A percentile compares a stretch with the other conserved stretches of the same genome.
Conservation (phyloP, 1,140 invertebrate species). For the Danaus plexippus region DNA sequence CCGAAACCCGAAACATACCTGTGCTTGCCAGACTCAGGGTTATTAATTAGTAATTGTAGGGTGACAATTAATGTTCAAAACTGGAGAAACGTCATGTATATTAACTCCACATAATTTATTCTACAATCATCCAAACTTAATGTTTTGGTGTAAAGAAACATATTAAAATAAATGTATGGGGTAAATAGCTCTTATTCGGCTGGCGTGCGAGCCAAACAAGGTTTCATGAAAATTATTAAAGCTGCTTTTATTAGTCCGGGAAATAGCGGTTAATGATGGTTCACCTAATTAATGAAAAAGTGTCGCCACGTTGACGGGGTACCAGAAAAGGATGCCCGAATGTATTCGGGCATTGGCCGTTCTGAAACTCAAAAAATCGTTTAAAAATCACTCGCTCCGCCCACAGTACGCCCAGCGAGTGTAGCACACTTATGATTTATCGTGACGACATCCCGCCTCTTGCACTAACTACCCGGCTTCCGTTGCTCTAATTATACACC, state of each 20-base stretch:
- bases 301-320: constrained; percentile 54
- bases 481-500: constrained; percentile 60
- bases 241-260: constrained; percentile 28
- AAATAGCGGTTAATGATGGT: constrained; percentile 60
- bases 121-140: neutral
- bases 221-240: too few relatives aligned
- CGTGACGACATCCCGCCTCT: constrained; percentile 64
- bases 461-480: constrained; percentile 60
- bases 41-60: constrained; percentile 65
- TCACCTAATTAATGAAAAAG: constrained; percentile 68
- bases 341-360: constrained; percentile 58
- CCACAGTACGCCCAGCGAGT: constrained; percentile 57
- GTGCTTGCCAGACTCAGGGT: constrained; percentile 31
- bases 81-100: constrained; percentile 11
- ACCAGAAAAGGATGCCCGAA: constrained; percentile 60
- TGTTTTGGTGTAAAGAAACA: too few relatives aligned
- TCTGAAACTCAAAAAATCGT: constrained; percentile 65
- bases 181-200: too few relatives aligned
- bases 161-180: too few relatives aligned
- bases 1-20: constrained; percentile 43
- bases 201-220: too few relatives aligned
- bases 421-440: constrained; percentile 69
- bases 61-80: constrained; percentile 42
- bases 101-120: constrained; percentile 13
- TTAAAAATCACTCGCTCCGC: constrained; percentile 69